A percentile compares a stretch with the other conserved stretches of the same genome.
Evolutionary conservation across 92 coral and sea anemone species (phyloP).

Genomic region (Ricordea florida): DNA sequence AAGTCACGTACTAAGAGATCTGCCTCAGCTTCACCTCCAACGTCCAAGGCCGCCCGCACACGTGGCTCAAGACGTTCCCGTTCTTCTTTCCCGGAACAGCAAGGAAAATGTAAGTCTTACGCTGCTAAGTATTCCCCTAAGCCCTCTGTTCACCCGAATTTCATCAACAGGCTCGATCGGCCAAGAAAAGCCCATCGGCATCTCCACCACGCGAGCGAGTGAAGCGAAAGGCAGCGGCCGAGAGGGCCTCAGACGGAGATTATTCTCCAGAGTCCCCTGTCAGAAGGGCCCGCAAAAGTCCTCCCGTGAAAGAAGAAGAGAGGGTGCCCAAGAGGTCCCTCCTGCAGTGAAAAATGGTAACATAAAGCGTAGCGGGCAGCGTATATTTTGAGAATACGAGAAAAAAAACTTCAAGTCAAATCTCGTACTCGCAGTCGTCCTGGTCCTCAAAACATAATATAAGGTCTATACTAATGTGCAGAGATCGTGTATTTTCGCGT

Average conservation of each 20-base stretch:
- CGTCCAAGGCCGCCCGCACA: conserved; percentile 35
- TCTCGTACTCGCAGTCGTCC: too few relatives aligned
- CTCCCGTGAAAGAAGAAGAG: conserved; percentile 59
- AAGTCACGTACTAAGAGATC: conserved; percentile 51
- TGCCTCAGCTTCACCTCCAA: conserved; percentile 52
- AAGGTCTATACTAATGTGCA: too few relatives aligned
- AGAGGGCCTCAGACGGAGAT: conserved; percentile 72
- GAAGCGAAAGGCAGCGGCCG: conserved; percentile 50
- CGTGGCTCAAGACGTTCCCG: conserved; percentile 42
- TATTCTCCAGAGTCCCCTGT: conserved; percentile 58
- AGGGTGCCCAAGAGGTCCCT: conserved; percentile 56
- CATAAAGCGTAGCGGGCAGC: too few relatives aligned
- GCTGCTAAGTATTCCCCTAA: conserved; percentile 43
- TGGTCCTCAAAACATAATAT: too few relatives aligned
- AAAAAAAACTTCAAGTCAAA: too few relatives aligned
- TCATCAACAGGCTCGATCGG: conserved; percentile 10
- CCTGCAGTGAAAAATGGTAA: conserved; percentile 60
- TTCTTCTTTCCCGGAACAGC: conserved; percentile 23
- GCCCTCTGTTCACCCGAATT: conserved; percentile 49
- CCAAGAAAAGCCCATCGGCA: conserved; percentile 20
- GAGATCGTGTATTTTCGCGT: too few relatives aligned
- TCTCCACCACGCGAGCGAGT: conserved; percentile 59
- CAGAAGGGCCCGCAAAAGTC: conserved; percentile 49
- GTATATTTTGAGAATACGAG: too few relatives aligned
- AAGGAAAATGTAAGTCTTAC: conserved; percentile 26